Percentiles rank a stretch among this genome's conserved stretches.
Conservation (phyloP, 2,113 vertebrate species). For the Tichodroma muraria region DNA sequence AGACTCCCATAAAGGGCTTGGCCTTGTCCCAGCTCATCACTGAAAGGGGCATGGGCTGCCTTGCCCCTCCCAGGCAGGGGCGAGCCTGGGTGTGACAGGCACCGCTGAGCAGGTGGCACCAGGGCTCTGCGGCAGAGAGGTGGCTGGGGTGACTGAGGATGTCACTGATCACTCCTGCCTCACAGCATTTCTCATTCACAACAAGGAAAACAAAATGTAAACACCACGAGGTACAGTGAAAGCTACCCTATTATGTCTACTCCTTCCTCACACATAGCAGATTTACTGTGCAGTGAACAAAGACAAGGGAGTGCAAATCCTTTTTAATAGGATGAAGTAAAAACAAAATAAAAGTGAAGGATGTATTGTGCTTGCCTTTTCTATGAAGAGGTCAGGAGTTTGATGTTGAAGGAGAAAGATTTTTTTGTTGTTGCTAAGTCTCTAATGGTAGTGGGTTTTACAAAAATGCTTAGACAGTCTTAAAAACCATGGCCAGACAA, state of each 20-base stretch:
- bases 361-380: neutral
- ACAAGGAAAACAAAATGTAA: neutral
- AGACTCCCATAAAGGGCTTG: neutral
- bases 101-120: accelerated
- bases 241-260: neutral
- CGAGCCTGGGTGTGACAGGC: neutral
- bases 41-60: neutral
- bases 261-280: neutral
- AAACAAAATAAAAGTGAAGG: neutral
- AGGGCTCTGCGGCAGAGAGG: neutral
- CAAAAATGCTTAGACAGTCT: conserved; percentile 9
- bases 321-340: neutral
- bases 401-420: neutral
- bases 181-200: neutral
- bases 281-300: neutral
- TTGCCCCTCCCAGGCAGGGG: neutral
- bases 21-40: neutral
- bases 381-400: neutral
- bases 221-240: neutral
- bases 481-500: conserved; percentile 17
- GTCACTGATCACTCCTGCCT: neutral
- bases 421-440: neutral
- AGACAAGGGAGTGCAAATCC: neutral
- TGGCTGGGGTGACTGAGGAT: neutral
- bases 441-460: neutral